Evolutionary conservation across 2,797 vertebrate species (phyloP).

Genomic region (Apogon hyalosoma): DNA sequence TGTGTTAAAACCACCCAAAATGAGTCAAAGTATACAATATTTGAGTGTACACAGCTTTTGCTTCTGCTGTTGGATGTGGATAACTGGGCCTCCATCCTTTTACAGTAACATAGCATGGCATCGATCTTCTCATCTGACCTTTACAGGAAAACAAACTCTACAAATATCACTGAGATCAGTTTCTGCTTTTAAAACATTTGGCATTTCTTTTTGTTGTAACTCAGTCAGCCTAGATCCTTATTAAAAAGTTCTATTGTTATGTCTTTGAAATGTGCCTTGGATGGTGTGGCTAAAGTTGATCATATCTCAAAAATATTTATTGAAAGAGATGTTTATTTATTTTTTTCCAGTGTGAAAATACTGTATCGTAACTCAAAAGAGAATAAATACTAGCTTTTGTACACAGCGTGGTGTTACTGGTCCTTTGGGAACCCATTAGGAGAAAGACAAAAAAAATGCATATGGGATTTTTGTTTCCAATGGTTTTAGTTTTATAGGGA

Average conservation of each 20-base stretch:
- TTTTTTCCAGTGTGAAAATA: slow-evolving; percentile 80
- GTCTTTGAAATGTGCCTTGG: slow-evolving; percentile 62
- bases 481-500: slow-evolving; percentile 76
- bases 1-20: no score
- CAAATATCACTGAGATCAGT: slow-evolving; percentile 2
- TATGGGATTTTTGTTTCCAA: slow-evolving; percentile 68
- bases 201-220: slow-evolving; percentile 19
- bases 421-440: slow-evolving; percentile 68
- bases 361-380: slow-evolving; percentile 75
- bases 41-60: no score
- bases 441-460: slow-evolving; percentile 60
- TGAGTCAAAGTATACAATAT: no score
- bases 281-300: slow-evolving; percentile 63
- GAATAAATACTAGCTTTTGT: slow-evolving; percentile 82
- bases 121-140: background rate
- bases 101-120: background rate
- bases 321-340: slow-evolving; percentile 86
- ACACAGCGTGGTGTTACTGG: slow-evolving; percentile 71
- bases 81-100: background rate
- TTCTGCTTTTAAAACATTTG: slow-evolving; percentile 20
- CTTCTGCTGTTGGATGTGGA: no score
- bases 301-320: slow-evolving; percentile 85
- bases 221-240: slow-evolving; percentile 31
- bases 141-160: slow-evolving; percentile 3
- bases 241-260: slow-evolving; percentile 43